These are phyloP conservation scores for Lycocorax pyrrhopterus DNA, from an alignment of 2,113 vertebrate species.

Conservation along the genomic window DNA sequence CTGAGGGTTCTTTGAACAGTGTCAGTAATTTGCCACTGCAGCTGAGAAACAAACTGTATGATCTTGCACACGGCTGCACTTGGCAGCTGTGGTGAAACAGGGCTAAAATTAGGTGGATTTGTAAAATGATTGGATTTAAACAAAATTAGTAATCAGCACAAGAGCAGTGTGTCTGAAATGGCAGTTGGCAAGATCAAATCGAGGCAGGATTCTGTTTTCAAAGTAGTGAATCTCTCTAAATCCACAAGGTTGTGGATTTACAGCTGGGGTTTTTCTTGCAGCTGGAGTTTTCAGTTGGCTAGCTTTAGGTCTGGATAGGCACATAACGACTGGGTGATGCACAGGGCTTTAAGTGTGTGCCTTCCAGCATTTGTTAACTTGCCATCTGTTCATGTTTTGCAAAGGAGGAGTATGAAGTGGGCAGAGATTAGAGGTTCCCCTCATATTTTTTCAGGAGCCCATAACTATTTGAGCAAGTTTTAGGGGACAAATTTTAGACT, in stretches of 20 bases:
- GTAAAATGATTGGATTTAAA: not conserved
- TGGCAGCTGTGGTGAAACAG: not conserved
- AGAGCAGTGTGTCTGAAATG: not conserved
- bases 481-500: not conserved
- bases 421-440: not conserved
- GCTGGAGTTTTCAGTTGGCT: not conserved
- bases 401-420: not conserved
- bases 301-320: not conserved
- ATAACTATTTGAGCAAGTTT: not conserved
- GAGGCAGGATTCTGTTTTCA: not conserved
- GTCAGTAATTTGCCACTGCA: not conserved
- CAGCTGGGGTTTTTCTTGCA: not conserved
- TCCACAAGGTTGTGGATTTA: not conserved
- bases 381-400: not conserved
- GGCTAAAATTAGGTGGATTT: not conserved
- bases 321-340: not conserved
- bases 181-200: not conserved
- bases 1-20: not conserved
- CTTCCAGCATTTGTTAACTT: not conserved
- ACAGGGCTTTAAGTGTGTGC: not conserved
- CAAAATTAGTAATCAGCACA: not conserved
- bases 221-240: not conserved
- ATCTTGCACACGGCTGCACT: not conserved
- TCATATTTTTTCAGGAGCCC: not conserved
- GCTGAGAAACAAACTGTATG: not conserved